Conservation (phyloP, 2,113 vertebrate genomes). For the Antennarius striatus region DNA sequence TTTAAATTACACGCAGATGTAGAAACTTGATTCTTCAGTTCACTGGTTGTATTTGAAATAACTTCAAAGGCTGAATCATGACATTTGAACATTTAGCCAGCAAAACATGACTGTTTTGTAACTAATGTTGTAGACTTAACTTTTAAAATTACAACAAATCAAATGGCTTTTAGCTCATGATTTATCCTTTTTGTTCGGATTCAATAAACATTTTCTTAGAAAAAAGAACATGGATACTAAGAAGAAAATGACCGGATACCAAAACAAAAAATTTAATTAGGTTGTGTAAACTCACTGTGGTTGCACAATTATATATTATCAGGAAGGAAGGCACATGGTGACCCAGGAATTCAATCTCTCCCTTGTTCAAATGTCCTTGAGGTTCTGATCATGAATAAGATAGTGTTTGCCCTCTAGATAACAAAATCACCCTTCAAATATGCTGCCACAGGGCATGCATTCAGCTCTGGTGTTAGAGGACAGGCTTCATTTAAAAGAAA, state of each 20-base stretch:
- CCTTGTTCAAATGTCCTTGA: slow-evolving; percentile 51
- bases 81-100: no score
- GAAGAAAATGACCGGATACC: neutral
- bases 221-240: neutral
- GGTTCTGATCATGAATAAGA: slow-evolving; percentile 56
- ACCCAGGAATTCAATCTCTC: slow-evolving; percentile 45
- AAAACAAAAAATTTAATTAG: slow-evolving; percentile 8
- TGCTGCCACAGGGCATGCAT: slow-evolving; percentile 7
- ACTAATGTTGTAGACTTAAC: no score
- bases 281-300: slow-evolving; percentile 5
- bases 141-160: no score
- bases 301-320: slow-evolving; percentile 33
- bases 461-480: slow-evolving; percentile 23
- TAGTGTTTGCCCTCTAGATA: slow-evolving; percentile 57
- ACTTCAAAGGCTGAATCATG: no score
- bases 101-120: no score
- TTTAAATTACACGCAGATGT: neutral
- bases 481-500: slow-evolving; percentile 18
- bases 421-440: slow-evolving; percentile 32
- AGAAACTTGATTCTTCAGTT: no score
- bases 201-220: neutral
- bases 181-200: neutral
- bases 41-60: no score
- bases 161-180: neutral
- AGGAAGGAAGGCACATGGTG: slow-evolving; percentile 8